Conservation (phyloP, 2,797 vertebrate genomes). For the Mus caroli region DNA sequence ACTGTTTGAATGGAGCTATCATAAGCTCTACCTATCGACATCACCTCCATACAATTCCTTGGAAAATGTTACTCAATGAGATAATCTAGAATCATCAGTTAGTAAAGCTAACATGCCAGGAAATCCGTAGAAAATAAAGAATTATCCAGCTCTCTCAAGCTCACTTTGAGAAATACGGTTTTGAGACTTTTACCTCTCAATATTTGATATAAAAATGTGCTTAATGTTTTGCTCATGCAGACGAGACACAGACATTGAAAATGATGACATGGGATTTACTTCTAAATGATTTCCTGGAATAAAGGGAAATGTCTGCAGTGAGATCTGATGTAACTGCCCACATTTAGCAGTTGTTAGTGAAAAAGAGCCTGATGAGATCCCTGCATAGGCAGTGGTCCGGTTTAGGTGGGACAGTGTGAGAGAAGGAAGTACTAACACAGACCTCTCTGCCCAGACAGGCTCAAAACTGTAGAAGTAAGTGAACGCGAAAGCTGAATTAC, state of each 20-base stretch:
- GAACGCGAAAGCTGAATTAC: neutral
- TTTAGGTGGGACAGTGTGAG: neutral
- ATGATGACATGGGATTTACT: neutral
- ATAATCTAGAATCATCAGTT: neutral
- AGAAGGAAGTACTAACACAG: neutral
- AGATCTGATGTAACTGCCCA: neutral
- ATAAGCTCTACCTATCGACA: neutral
- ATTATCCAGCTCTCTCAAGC: neutral
- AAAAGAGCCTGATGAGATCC: neutral
- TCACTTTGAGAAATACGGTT: neutral
- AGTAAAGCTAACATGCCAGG: neutral
- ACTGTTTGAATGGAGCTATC: neutral
- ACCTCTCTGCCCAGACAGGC: neutral
- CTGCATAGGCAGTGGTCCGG: fast-evolving
- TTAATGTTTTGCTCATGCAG: neutral
- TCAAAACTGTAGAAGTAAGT: neutral
- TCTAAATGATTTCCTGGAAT: neutral
- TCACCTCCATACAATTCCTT: neutral
- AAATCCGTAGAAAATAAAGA: neutral
- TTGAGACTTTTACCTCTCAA: neutral
- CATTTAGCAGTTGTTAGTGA: neutral
- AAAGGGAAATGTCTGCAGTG: neutral
- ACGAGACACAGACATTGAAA: neutral
- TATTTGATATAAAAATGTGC: neutral
- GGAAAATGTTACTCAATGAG: neutral